These are phyloP conservation scores for Apis laboriosa DNA, from an alignment of 1,140 invertebrate species.

Conservation along the genomic window DNA sequence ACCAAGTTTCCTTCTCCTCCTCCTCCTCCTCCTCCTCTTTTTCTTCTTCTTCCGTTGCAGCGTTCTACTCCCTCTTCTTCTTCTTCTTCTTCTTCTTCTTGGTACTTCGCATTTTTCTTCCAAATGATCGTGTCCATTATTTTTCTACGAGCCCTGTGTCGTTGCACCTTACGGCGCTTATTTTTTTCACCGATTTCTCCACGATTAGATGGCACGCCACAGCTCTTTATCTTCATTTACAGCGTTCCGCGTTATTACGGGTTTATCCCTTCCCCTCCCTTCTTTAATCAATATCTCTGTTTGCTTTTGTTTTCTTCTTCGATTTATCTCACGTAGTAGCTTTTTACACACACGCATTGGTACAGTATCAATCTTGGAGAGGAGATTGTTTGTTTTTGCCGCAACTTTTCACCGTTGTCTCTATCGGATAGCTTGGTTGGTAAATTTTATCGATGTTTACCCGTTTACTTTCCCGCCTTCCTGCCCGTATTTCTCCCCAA, in stretches of 20 bases:
- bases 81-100: constrained; percentile 29
- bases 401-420: too few relatives aligned
- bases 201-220: not conserved
- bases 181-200: constrained; percentile 14
- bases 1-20: constrained; percentile 44
- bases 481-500: too few relatives aligned
- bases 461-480: not conserved
- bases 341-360: too few relatives aligned
- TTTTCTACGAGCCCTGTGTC: constrained; percentile 20
- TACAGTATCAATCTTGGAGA: too few relatives aligned
- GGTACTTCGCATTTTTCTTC: constrained; percentile 7
- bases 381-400: too few relatives aligned
- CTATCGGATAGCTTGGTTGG: too few relatives aligned
- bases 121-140: constrained; percentile 19
- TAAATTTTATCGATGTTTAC: constrained; percentile 1
- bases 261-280: not conserved
- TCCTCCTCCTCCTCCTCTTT: constrained; percentile 26
- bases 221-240: constrained; percentile 6
- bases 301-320: not conserved
- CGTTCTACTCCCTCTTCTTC: constrained; percentile 39
- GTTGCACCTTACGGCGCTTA: constrained; percentile 19
- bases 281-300: constrained; percentile 19
- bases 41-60: constrained; percentile 17
- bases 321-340: too few relatives aligned
- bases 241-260: not conserved